Percentiles rank a stretch among this genome's conserved stretches.
Evolutionary conservation across 2,113 vertebrate genomes (phyloP).

Genomic region (Pteronura brasiliensis): DNA sequence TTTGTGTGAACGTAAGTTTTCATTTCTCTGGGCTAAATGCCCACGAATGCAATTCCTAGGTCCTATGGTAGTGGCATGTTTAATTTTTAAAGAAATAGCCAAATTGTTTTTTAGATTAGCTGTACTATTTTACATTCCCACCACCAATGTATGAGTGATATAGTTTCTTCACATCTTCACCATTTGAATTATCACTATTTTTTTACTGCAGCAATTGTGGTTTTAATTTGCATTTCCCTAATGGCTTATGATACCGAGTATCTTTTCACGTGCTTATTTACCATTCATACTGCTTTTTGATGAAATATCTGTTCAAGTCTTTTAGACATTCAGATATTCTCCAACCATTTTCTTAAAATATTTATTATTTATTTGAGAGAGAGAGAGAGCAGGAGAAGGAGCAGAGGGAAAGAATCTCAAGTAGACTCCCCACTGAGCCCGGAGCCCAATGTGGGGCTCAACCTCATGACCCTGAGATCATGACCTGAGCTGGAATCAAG

Average conservation of each 20-base stretch:
- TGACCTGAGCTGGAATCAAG: background rate
- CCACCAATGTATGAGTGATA: background rate
- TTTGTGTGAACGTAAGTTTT: background rate
- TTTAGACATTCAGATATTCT: background rate
- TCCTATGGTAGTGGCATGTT: background rate
- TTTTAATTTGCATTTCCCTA: slow-evolving; percentile 11
- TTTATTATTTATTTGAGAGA: background rate
- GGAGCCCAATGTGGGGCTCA: background rate
- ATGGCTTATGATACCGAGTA: background rate
- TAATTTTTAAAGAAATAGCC: slow-evolving; percentile 23
- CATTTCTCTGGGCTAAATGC: background rate
- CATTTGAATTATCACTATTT: background rate
- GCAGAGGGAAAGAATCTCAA: background rate
- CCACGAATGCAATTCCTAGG: background rate
- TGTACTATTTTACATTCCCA: background rate
- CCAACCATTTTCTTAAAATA: background rate
- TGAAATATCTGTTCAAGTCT: background rate
- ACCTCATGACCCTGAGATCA: background rate
- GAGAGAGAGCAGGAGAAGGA: background rate
- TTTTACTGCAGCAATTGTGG: slow-evolving; percentile 11
- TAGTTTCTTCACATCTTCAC: background rate
- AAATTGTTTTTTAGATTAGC: slow-evolving; percentile 29
- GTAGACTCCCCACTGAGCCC: background rate
- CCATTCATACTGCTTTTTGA: background rate
- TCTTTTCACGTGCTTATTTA: background rate